Evolutionary conservation across 2,113 vertebrate genomes (phyloP).

Genomic region (Sciurus niger): DNA sequence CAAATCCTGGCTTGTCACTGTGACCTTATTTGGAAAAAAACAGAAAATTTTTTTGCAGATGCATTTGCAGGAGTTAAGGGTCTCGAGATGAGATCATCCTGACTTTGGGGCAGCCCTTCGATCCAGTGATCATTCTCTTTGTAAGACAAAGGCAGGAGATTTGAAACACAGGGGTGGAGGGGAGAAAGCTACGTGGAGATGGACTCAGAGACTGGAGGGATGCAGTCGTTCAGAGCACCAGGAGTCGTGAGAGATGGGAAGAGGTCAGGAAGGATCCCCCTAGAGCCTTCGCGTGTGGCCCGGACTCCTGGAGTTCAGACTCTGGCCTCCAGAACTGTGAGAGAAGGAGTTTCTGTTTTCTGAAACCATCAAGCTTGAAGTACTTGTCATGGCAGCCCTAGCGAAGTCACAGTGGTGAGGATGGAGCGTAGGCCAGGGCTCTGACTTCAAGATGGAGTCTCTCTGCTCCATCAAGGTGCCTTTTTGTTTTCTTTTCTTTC

Average conservation of each 20-base stretch:
- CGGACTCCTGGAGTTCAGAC: not conserved
- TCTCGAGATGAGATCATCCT: not conserved
- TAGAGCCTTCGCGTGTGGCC: accelerated
- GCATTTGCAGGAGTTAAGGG: not conserved
- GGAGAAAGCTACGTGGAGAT: not conserved
- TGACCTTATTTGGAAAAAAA: not conserved
- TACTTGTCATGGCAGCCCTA: not conserved
- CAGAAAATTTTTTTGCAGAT: not conserved
- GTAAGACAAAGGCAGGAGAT: not conserved
- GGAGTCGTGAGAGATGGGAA: not conserved
- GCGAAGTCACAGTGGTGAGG: no score
- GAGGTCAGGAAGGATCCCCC: not conserved
- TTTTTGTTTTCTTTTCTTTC: no score
- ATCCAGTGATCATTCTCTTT: not conserved
- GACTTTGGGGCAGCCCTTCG: not conserved
- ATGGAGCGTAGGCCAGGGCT: not conserved
- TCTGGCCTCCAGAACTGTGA: not conserved
- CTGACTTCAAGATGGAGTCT: not conserved
- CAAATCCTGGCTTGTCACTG: not conserved
- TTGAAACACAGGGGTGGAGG: not conserved
- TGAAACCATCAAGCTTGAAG: not conserved
- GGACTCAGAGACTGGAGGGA: not conserved
- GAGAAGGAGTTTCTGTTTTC: not conserved
- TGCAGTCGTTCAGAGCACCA: not conserved
- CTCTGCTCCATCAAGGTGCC: not conserved